Base-by-base conservation (phyloP, 2,888 invertebrate genomes). In the Cheilosia variabilis region DNA sequence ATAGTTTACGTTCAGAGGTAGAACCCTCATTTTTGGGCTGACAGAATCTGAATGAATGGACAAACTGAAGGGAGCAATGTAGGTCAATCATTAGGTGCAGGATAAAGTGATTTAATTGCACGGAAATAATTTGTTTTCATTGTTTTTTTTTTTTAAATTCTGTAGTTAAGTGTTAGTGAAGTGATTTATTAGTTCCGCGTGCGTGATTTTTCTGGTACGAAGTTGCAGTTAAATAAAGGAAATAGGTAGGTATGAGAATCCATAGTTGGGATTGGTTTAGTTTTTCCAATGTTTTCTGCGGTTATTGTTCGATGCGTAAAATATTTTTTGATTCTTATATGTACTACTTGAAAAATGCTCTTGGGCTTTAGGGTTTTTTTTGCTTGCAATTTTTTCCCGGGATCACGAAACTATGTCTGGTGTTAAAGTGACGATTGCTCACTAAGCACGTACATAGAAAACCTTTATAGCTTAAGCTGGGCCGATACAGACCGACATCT, bases 51-150 rank as follows among this genome's bases (percentile, higher is more conserved):
- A 50, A 69, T 69, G 47, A 78, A 69, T 62, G 57, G 43, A 57
- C 58, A 47, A 31, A 65, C 50, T 62, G 63, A 65, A 58, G 41
- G 52, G 27, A 52, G 71, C 15, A 71, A 72, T 79, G 65, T 79
- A 52, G 79, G 79, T 72, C 79, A 72, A 66, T 79, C 79, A 66
- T 72, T 79, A 65, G 72, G 43, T 71, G 65, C 79, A 72, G 79
- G 65, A 79, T 72, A 65, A 66, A 79, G 72, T 72, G 79, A 66
- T 66, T 79, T 79, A 79, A 79, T 79, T 79, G 79, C 60, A 58
- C 45, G 79, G 79, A 79, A 79, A 66, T 72, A 79, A 79, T 79
- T 72, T 72, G 65, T 65, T 79, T 72, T 66, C 72, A 79, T 72
- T 72, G 72, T 78, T 65, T 71, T n/a, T 27, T 27, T 27, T 27